Evolutionary conservation across 2,797 vertebrate species (phyloP).

Genomic region (Euphonia xanthogaster): DNA sequence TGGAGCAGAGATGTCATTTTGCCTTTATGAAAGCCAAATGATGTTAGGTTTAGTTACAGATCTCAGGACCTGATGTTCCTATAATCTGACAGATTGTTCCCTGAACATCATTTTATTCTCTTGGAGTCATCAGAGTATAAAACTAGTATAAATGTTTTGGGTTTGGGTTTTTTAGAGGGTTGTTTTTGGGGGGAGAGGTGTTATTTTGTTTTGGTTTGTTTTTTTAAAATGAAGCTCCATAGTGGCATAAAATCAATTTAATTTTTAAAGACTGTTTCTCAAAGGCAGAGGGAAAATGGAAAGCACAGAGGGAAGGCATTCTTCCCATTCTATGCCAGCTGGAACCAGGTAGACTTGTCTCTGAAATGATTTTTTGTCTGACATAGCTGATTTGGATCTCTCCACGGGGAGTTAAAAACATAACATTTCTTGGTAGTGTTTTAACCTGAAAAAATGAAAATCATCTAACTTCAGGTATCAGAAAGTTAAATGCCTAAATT

Average conservation of each 20-base stretch:
- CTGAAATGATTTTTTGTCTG: not conserved
- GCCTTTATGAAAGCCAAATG: not conserved
- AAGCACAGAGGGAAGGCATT: not conserved
- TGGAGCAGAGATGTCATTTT: not conserved
- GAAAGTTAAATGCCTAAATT: not conserved
- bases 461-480: not conserved
- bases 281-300: not conserved
- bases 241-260: not conserved
- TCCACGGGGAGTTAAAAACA: not conserved
- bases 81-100: not conserved
- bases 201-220: not conserved
- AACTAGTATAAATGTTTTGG: not conserved
- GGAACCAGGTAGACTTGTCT: not conserved
- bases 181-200: rapidly evolving
- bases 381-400: not conserved
- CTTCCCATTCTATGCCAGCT: not conserved
- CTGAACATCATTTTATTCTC: not conserved
- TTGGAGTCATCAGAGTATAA: not conserved
- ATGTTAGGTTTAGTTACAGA: not conserved
- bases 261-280: not conserved
- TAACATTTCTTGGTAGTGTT: not conserved
- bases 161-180: not conserved
- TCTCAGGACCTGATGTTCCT: not conserved
- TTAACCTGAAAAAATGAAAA: not conserved
- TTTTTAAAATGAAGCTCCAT: not conserved